These are phyloP conservation scores for Oceanodroma tethys DNA, from an alignment of 2,113 vertebrate genomes.

Conservation along the genomic window DNA sequence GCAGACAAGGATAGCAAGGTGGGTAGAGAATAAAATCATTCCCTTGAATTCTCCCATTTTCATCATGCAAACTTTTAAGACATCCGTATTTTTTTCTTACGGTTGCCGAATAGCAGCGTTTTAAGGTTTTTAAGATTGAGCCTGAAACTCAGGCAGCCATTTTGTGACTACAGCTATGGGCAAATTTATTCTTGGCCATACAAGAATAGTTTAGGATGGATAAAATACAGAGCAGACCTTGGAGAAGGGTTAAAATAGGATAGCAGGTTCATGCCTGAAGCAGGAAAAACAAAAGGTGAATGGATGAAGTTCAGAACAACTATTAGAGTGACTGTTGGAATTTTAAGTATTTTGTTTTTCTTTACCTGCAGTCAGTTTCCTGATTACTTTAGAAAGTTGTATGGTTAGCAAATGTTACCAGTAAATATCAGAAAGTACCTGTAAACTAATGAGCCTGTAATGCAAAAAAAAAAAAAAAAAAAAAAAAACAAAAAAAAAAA, in stretches of 20 bases:
- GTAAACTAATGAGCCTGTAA: neutral
- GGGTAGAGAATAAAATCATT: neutral
- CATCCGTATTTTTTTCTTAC: neutral
- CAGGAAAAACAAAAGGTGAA: neutral
- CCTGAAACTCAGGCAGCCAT: neutral
- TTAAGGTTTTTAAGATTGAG: neutral
- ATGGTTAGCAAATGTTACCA: neutral
- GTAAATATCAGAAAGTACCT: neutral
- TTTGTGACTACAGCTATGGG: neutral
- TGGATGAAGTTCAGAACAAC: neutral
- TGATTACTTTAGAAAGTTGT: neutral
- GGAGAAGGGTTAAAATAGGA: neutral
- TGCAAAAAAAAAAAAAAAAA: neutral
- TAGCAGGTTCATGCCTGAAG: neutral
- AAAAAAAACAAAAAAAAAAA: neutral
- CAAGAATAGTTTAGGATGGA: neutral
- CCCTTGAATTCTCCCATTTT: neutral
- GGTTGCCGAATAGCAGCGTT: neutral
- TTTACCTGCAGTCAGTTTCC: neutral
- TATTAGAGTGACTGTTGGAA: neutral
- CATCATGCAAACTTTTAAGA: neutral
- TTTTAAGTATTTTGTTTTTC: neutral
- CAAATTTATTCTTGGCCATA: neutral
- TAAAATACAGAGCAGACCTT: neutral
- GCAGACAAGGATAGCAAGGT: slow-evolving; percentile 93